Evolutionary conservation across 2,888 invertebrate species (phyloP).

Genomic region (Drosophila maculinotata): DNA sequence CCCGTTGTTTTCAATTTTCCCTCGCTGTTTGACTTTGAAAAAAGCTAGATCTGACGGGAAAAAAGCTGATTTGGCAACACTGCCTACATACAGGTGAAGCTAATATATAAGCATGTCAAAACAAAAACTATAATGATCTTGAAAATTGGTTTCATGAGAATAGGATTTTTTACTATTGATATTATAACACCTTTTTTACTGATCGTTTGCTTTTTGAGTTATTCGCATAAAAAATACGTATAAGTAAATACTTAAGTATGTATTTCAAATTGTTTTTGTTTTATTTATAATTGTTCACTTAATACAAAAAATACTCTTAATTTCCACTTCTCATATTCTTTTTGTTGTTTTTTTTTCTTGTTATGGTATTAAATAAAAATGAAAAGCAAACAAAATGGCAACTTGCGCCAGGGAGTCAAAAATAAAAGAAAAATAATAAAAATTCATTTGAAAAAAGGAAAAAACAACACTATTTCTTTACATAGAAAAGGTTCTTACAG

Average conservation of each 20-base stretch:
- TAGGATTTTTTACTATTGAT: too few relatives aligned
- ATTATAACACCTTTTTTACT: too few relatives aligned
- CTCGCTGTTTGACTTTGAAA: too few relatives aligned
- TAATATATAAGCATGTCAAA: too few relatives aligned
- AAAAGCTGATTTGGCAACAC: too few relatives aligned
- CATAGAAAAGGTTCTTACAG: conserved; percentile 27
- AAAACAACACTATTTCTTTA: conserved; percentile 21
- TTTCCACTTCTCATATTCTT: conserved; percentile 59
- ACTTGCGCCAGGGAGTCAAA: conserved; percentile 62
- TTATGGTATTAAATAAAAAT: conserved; percentile 68
- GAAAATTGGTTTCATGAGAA: too few relatives aligned
- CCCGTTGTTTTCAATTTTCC: too few relatives aligned
- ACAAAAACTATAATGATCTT: too few relatives aligned
- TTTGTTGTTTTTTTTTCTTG: conserved; percentile 40
- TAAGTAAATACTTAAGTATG: too few relatives aligned
- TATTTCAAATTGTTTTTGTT: conserved; percentile 48
- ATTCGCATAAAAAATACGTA: neutral
- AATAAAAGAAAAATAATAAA: conserved; percentile 30
- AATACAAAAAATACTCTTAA: conserved; percentile 77
- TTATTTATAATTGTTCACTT: conserved; percentile 74
- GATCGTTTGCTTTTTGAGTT: too few relatives aligned
- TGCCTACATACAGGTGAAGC: too few relatives aligned
- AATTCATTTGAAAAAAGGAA: conserved; percentile 8
- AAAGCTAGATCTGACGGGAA: too few relatives aligned
- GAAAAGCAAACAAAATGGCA: conserved; percentile 77